phyloP scores from a whole-genome alignment of 2,888 invertebrate species.

The Harmothoe impar region DNA sequence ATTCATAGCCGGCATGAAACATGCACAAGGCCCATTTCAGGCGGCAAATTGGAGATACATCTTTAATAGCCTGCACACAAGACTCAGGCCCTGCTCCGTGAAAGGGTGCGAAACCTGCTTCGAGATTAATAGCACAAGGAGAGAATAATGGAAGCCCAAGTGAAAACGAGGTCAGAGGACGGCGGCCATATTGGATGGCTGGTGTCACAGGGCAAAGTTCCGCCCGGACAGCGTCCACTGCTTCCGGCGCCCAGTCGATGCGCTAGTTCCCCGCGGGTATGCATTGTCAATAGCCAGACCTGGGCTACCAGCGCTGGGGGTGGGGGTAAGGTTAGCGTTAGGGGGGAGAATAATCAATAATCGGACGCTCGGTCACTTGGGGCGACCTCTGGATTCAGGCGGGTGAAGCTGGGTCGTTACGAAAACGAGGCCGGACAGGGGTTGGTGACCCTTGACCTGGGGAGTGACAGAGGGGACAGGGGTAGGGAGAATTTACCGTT shows the following conservation, averaged over 20 bases:
- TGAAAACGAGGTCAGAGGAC: conserved; percentile 43
- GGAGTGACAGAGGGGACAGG: not conserved
- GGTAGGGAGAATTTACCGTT: conserved; percentile 36
- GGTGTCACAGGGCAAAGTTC: conserved; percentile 43
- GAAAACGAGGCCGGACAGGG: conserved; percentile 39
- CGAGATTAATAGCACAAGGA: conserved; percentile 9
- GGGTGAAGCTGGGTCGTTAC: conserved; percentile 39
- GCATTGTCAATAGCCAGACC: conserved; percentile 17
- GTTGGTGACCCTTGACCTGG: conserved; percentile 18
- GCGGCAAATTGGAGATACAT: not conserved
- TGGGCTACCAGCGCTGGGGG: not conserved
- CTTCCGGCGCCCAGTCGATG: conserved; percentile 22
- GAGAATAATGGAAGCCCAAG: conserved; percentile 38
- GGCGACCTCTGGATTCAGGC: conserved; percentile 26
- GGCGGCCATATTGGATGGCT: conserved; percentile 33
- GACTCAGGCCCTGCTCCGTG: not conserved
- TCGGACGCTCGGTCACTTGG: not conserved
- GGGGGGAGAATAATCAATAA: conserved; percentile 18
- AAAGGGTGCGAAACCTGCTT: not conserved
- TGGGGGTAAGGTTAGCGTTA: not conserved
- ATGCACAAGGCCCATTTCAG: too few species aligned
- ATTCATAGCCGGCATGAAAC: too few species aligned
- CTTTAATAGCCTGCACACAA: not conserved
- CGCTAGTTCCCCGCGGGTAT: conserved; percentile 5
- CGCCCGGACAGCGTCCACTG: conserved; percentile 25